Conservation (phyloP, 2,113 vertebrate species). For the Prinia subflava region DNA sequence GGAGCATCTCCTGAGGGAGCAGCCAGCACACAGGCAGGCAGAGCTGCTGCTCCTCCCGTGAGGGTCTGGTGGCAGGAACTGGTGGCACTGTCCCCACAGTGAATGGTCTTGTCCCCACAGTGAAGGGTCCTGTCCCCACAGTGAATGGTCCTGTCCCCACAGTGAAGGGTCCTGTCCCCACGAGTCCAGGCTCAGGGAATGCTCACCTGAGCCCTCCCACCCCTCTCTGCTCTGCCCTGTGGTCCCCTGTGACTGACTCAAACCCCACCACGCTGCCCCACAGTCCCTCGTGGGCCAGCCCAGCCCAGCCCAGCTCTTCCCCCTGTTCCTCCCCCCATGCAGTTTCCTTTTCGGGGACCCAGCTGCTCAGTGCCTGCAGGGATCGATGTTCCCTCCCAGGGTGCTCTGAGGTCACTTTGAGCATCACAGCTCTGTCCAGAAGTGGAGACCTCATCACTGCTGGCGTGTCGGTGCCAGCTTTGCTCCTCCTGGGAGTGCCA, state of each 20-base stretch:
- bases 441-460: not conserved
- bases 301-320: not conserved
- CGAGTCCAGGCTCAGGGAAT: too few relatives aligned
- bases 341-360: not conserved
- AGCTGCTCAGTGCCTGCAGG: constrained; percentile 17
- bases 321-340: fast-evolving
- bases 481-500: not conserved
- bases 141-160: too few relatives aligned
- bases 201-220: not conserved
- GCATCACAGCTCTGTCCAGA: not conserved
- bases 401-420: not conserved
- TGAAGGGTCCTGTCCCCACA: too few relatives aligned
- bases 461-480: not conserved
- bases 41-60: not conserved
- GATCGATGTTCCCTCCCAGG: not conserved
- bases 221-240: not conserved
- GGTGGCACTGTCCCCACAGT: not conserved
- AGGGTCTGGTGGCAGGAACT: not conserved
- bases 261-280: not conserved
- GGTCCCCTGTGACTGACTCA: fast-evolving
- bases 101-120: not conserved
- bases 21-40: not conserved
- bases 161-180: not conserved
- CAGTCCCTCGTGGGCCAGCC: not conserved
- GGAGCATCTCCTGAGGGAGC: not conserved